Evolutionary conservation across 2,113 vertebrate species (phyloP).

Genomic region (Mastomys natalensis): DNA sequence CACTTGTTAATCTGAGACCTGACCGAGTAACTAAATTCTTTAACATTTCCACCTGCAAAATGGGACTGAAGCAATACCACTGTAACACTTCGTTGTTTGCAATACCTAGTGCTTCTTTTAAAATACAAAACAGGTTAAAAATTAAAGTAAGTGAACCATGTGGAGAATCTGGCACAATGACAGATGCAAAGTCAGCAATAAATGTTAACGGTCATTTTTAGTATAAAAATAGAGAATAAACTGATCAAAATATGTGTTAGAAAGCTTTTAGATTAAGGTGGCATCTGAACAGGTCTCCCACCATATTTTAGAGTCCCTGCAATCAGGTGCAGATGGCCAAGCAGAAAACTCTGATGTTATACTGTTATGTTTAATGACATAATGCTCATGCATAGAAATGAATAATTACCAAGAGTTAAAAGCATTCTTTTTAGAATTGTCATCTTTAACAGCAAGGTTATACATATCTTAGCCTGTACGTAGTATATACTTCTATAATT

Average conservation of each 20-base stretch:
- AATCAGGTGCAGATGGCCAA: not conserved
- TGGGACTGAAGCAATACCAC: not conserved
- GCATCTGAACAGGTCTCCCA: not conserved
- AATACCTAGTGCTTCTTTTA: not conserved
- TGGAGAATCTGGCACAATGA: not conserved
- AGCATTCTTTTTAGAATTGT: constrained; percentile 19
- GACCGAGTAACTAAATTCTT: not conserved
- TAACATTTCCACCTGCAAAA: not conserved
- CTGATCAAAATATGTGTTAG: not conserved
- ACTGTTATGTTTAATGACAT: not conserved
- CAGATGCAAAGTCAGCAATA: not conserved
- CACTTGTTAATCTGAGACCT: not conserved
- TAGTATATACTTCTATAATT: not conserved
- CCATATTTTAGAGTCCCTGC: not conserved
- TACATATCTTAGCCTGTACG: not conserved
- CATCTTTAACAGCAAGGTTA: not conserved
- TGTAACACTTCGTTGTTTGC: not conserved
- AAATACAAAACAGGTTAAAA: not conserved
- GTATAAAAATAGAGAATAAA: not conserved
- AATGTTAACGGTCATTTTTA: not conserved
- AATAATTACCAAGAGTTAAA: constrained; percentile 10
- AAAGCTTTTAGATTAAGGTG: not conserved
- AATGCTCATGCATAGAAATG: not conserved
- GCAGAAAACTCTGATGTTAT: not conserved
- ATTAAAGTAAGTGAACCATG: not conserved